Evolutionary conservation across 2,797 vertebrate genomes (phyloP), one percentile per base, ranked within the genome.

Genomic region (Myiotriccus ornatus): DNA sequence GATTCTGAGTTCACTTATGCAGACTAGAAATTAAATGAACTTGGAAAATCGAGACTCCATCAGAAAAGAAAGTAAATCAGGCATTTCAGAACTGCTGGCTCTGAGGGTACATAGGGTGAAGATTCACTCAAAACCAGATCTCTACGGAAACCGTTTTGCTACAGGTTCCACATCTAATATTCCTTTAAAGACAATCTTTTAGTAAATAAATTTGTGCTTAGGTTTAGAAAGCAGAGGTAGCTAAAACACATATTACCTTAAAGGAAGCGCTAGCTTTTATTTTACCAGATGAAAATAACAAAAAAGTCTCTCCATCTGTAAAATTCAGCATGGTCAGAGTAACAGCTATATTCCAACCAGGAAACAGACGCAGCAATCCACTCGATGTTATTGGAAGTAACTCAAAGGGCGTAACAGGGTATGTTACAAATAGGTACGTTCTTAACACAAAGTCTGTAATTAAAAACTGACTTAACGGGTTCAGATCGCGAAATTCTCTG

Each of bases 381-480:
- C 5, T 10, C 16, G 6, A 12, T 5, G 22, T 15, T 34, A 55
- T 10, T 59, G 19, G 14, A 41, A 50, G 30, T 10, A 25, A 25
- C 7, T 7, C 7, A 2, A 34, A 27, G 37, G 1, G 3, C 2
- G 3, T 13, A 8, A 9, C 0, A 3, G 34, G 18, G 5, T 23
- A 24, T 5, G 43, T 34, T 24, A 30, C 19, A 15, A 18, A 9
- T 0, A 10, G 14, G 4, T 16, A 16, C 3, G n/a, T 24, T 39
- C 18, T 18, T 30, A 56, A 44, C 17, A 14, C 24, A 5, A 28
- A 46, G 24, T 14, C 14, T 19, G 57, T 9, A 30, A 50, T 21
- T 50, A 46, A 37, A 35, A 52, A 3, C 1, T 1, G 39, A 11
- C 32, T 13, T 14, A 35, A 6, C 15, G 35, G 20, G 19, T 24